Conservation (phyloP, 2,113 vertebrate species). For the Conger conger region DNA sequence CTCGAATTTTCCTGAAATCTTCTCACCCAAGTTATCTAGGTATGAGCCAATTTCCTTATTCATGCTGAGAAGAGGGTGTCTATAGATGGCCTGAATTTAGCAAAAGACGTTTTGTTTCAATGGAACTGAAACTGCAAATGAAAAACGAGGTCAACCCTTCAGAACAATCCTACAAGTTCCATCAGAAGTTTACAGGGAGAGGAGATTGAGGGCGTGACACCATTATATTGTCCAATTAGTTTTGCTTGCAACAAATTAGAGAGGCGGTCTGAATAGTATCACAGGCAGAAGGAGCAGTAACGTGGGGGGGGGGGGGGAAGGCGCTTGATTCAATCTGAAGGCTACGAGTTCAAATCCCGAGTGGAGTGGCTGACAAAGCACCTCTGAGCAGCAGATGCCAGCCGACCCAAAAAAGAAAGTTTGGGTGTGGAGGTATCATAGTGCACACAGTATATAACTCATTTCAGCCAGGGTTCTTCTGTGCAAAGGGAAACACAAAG, state of each 20-base stretch:
- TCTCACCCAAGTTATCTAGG: not conserved
- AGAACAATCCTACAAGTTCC: slow-evolving; percentile 32
- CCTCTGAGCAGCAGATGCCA: not conserved
- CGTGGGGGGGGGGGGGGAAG: not conserved
- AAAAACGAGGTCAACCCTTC: not conserved
- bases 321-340: not conserved
- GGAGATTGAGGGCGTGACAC: slow-evolving; percentile 32
- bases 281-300: not conserved
- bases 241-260: slow-evolving; percentile 13
- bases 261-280: not conserved
- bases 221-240: slow-evolving; percentile 27
- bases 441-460: not conserved
- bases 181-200: slow-evolving; percentile 51
- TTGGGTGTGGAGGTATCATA: not conserved
- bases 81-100: not conserved
- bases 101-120: not conserved
- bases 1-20: not conserved
- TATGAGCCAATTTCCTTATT: not conserved
- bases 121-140: not conserved
- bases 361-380: not conserved
- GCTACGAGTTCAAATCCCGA: slow-evolving; percentile 1
- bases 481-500: not conserved
- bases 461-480: not conserved
- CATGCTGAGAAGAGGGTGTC: not conserved
- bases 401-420: not conserved